These are phyloP conservation scores for Peromyscus polionotus DNA, from an alignment of 2,113 vertebrate species.

Conservation along the genomic window DNA sequence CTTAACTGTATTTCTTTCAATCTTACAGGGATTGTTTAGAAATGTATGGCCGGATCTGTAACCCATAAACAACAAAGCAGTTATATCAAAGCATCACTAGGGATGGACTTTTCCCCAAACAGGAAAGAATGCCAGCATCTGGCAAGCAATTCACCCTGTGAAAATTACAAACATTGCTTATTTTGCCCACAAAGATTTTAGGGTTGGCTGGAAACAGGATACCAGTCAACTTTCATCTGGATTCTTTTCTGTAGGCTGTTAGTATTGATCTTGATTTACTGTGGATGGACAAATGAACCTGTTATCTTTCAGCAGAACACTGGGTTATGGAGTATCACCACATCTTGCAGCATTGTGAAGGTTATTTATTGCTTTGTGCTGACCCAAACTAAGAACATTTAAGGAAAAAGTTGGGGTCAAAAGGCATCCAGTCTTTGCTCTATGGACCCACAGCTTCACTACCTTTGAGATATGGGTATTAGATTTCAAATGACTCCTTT, in stretches of 20 bases:
- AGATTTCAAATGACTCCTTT: slow-evolving; percentile 49
- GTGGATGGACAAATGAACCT: slow-evolving; percentile 33
- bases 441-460: slow-evolving; percentile 55
- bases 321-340: slow-evolving; percentile 28
- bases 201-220: slow-evolving; percentile 48
- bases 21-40: slow-evolving; percentile 88
- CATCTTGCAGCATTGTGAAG: slow-evolving; percentile 64
- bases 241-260: slow-evolving; percentile 17
- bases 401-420: not conserved
- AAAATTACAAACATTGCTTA: slow-evolving; percentile 63
- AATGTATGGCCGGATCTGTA: slow-evolving; percentile 86
- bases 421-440: slow-evolving; percentile 23
- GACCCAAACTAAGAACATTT: slow-evolving; percentile 34
- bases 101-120: slow-evolving; percentile 40
- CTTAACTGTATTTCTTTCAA: slow-evolving; percentile 63
- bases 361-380: slow-evolving; percentile 35
- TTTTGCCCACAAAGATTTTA: slow-evolving; percentile 14
- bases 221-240: not conserved
- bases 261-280: not conserved
- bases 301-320: slow-evolving; percentile 18
- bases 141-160: slow-evolving; percentile 55
- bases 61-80: slow-evolving; percentile 83
- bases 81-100: slow-evolving; percentile 71
- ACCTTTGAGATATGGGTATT: slow-evolving; percentile 53
- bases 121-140: slow-evolving; percentile 4